Evolutionary conservation across 1,140 invertebrate genomes (phyloP), one percentile per base, ranked within the genome.

Genomic region (Oppia nitens): DNA sequence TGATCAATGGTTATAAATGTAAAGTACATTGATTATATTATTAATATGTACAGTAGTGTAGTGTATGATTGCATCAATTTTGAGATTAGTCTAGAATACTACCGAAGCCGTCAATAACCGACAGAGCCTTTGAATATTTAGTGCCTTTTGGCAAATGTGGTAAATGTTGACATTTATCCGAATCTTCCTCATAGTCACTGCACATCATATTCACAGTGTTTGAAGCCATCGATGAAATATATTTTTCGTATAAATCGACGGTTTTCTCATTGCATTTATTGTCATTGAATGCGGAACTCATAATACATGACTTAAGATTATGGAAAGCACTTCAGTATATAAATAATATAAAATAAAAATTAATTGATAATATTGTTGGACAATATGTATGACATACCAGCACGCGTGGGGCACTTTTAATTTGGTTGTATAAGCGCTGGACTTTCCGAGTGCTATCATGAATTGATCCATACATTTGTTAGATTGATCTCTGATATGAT

Each of bases 151-250:
- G 32, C 6, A 40, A 40, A 40, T 6, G 32, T 6, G 32, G 17
- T 40, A 40, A 40, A 40, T 40, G 32, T 40, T 40, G 6, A 29
- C 55, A 57, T n/a, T 45, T 32, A 50, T 57, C 55, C 3, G 55
- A 57, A 3, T 57, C 55, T n/a, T 11, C 26, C 14, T 57, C 55
- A 32, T 57, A 57, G 4, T 57, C 55, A n/a, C 21, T 20, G 23
- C 55, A 57, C 55, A 57, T 57, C 55, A 57, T 28, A 20, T 57
- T 11, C 17, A 57, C 20, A 25, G 55, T 57, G 28, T 57, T 57
- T 3, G 21, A 40, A n/a, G 55, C 32, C 55, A 57, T 50, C 3
- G 9, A 21, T 2, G 2, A 2, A 4, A 57, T 57, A 25, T 57
- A 57, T 21, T 57, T 32, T 27, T 57, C 55, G 24, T 49, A 48